Base-by-base conservation (phyloP, 2,888 invertebrate species). In the Drosophila parthenogenetica region DNA sequence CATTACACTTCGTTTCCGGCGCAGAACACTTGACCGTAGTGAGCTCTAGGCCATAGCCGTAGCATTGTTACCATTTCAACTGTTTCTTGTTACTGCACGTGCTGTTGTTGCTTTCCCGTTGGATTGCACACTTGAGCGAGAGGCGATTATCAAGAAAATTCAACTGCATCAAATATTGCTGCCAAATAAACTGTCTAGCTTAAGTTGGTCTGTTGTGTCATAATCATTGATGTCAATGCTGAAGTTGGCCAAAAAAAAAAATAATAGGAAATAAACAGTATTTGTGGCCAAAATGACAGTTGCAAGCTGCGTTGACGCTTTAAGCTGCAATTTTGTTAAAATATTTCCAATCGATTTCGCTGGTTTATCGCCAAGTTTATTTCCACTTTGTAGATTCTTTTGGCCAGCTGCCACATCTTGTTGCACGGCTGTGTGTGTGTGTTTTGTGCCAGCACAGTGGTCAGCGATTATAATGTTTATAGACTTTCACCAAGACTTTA, bases 281-380 rank as follows among this genome's bases (percentile, higher is more conserved):
- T 19, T 39, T 22, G 13, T 17, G 5, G 22, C 8, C 40, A n/a
- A 25, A 45, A 14, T 61, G 66, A 55, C 62, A 71, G 66, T 70
- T 68, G 64, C 76, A 76, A 71, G 72, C 77, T 85, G 80, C 74
- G 73, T 81, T 89, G 89, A 88, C 81, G 89, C 77, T 79, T 89
- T 89, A 87, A 88, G 88, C 87, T 85, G 87, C 89, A 89, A 89
- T 88, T 88, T 89, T 70, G 79, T 75, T 87, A 89, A 90, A 87
- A 81, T 85, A 78, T 85, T 85, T 85, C 68, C 78, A 81, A 88
- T 89, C 88, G 88, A 88, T 88, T 88, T 83, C 79, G 79, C 75
- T 89, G 81, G 89, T 90, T 89, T 83, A 90, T 79, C 85, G 89
- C 81, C 87, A 81, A 90, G 80, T 85, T 78, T 74, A 73, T 82